Base-by-base conservation (phyloP, 2,797 vertebrate species). In the Setipinna tenuifilis region DNA sequence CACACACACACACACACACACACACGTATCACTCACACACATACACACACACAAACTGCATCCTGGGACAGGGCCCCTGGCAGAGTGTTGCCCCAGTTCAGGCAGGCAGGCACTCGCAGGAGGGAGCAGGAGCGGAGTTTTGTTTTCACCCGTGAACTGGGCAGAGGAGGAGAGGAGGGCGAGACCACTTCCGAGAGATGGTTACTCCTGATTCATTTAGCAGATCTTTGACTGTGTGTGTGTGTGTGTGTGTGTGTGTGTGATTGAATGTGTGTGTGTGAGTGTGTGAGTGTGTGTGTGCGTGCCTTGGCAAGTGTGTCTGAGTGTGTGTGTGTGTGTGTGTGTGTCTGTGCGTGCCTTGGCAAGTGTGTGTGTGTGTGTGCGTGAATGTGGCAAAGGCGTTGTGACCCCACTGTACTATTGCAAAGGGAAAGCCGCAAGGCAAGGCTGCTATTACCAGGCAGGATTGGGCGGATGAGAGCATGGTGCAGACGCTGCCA, bases 51-150 rank as follows among this genome's bases (percentile, higher is more conserved):
- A 9, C 50, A 54, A 2, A 54, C 50, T 10, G 85, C 25, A 85
- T 83, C 85, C 83, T 31, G 85, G 71, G 35, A 78, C 68, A 21
- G 17, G 31, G 88, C 86, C 88, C 83, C 84, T 68, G 88, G 86
- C 84, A 82, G 85, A 84, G 78, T 85, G 59, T 86, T 91, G 92
- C 92, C 91, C 90, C 88, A 91, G 89, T 93, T 94, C 89, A 86
- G 84, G 85, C 54, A 35, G 54, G 85, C 5, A 44, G 71, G 57
- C 87, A 86, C 86, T 86, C 87, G 83, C 68, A 86, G 83, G 86
- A 87, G 83, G 6, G 71, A 23, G 10, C 4, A 14, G 65, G 71
- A n/a, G 31, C 44, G 65, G 71, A n/a, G 31, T 78, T 44, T 78
- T 16, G 48, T 17, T 84, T 86, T 87, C n/a, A 71, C 86, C 71